These are phyloP conservation scores for Talpa occidentalis DNA, from an alignment of 2,113 vertebrate genomes.

Conservation along the genomic window DNA sequence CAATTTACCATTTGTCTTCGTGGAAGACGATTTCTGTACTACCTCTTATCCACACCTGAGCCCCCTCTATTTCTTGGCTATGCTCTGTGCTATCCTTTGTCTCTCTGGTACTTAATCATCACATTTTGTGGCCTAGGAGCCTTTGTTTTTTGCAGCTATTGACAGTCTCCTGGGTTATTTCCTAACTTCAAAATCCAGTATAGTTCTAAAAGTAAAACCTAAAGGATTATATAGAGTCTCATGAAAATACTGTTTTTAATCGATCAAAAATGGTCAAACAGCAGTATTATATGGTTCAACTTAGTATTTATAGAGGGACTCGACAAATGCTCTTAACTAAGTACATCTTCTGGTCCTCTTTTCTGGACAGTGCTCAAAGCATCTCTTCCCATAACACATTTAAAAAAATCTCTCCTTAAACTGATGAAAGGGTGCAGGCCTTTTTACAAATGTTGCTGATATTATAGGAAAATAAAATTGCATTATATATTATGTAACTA, in stretches of 20 bases:
- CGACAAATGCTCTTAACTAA: neutral
- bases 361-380: neutral
- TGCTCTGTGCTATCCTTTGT: neutral
- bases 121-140: neutral
- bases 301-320: neutral
- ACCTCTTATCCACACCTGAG: neutral
- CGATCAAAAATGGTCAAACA: neutral
- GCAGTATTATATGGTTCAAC: neutral
- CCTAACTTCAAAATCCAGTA: neutral
- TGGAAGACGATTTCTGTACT: neutral
- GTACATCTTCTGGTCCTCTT: neutral
- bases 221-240: neutral
- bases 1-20: neutral
- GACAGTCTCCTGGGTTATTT: neutral
- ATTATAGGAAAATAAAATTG: neutral
- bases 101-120: neutral
- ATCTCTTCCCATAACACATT: neutral
- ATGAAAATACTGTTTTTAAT: slow-evolving; percentile 1
- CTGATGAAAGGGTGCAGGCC: neutral
- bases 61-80: neutral
- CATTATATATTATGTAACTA: neutral
- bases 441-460: neutral
- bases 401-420: neutral
- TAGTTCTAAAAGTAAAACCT: neutral
- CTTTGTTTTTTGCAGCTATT: neutral